phyloP scores from a whole-genome alignment of 2,888 invertebrate species.

The Lepeophtheirus nordmannii region DNA sequence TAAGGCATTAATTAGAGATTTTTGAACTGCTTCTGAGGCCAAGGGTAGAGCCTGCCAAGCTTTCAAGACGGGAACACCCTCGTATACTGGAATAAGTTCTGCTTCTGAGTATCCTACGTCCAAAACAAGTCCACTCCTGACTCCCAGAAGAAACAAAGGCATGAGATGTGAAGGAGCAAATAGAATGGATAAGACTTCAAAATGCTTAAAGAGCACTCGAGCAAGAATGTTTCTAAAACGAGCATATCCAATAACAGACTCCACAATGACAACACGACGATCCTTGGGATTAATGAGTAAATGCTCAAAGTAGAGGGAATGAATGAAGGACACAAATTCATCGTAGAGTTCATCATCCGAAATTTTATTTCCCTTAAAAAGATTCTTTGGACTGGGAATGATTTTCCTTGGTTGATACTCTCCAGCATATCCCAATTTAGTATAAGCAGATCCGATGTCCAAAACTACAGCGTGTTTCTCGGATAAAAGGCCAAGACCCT shows the following conservation, averaged over 20 bases:
- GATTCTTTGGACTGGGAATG: conserved; percentile 53
- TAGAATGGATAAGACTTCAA: conserved; percentile 57
- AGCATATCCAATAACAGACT: conserved; percentile 68
- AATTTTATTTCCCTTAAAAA: conserved; percentile 42
- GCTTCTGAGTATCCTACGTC: conserved; percentile 77
- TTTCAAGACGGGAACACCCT: conserved; percentile 66
- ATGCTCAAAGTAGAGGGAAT: conserved; percentile 70
- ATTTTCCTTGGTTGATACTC: conserved; percentile 77
- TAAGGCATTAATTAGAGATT: neutral
- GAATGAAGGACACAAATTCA: conserved; percentile 70
- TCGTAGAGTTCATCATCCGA: conserved; percentile 56
- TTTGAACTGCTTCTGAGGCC: conserved; percentile 40
- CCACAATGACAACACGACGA: conserved; percentile 73
- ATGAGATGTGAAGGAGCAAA: conserved; percentile 74
- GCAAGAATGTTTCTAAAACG: conserved; percentile 71
- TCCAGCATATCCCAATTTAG: conserved; percentile 54
- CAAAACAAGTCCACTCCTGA: conserved; percentile 62
- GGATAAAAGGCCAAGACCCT: conserved; percentile 54
- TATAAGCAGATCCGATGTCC: conserved; percentile 77
- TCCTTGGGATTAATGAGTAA: conserved; percentile 83
- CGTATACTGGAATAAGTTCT: conserved; percentile 61
- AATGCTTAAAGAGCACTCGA: conserved; percentile 77
- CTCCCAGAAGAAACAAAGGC: conserved; percentile 62
- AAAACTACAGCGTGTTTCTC: conserved; percentile 74
- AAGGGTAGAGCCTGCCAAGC: conserved; percentile 65